Conservation (phyloP, 2,888 invertebrate genomes). For the Drosophila phalerata region DNA sequence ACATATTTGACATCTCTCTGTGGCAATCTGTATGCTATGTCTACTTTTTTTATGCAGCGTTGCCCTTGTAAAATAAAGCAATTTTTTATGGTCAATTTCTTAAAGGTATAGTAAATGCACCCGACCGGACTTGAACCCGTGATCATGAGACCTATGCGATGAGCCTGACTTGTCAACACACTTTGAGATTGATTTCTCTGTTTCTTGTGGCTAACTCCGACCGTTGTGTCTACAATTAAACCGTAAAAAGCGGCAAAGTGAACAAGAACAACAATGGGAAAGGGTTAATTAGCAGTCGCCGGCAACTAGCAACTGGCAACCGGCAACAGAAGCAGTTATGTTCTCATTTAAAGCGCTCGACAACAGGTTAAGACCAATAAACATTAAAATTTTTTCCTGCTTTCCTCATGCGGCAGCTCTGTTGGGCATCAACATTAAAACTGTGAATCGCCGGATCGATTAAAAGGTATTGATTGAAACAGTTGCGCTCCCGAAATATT, state of each 20-base stretch:
- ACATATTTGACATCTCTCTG: constrained; percentile 32
- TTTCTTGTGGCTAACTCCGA: constrained; percentile 44
- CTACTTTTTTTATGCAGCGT: constrained; percentile 19
- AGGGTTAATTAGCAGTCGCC: constrained; percentile 58
- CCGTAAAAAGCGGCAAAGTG: constrained; percentile 68
- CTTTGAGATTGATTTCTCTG: constrained; percentile 77
- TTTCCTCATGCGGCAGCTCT: constrained; percentile 28
- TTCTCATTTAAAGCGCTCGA: constrained; percentile 82
- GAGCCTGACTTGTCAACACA: constrained; percentile 71
- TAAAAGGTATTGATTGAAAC: constrained; percentile 39
- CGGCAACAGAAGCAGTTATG: constrained; percentile 76
- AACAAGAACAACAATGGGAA: constrained; percentile 41
- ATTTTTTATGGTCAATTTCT: constrained; percentile 84
- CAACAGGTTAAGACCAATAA: constrained; percentile 77
- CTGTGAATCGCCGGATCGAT: constrained; percentile 42
- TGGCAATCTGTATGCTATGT: constrained; percentile 23
- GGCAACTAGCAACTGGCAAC: constrained; percentile 44
- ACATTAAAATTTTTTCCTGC: constrained; percentile 75
- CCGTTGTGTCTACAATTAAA: constrained; percentile 67
- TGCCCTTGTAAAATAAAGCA: constrained; percentile 74
- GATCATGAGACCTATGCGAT: constrained; percentile 29
- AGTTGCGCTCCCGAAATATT: constrained; percentile 50
- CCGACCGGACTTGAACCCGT: constrained; percentile 37
- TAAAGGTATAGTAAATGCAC: constrained; percentile 63
- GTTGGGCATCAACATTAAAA: constrained; percentile 56